Evolutionary conservation across 2,888 invertebrate species (phyloP).

Genomic region (Euplexia lucipara): DNA sequence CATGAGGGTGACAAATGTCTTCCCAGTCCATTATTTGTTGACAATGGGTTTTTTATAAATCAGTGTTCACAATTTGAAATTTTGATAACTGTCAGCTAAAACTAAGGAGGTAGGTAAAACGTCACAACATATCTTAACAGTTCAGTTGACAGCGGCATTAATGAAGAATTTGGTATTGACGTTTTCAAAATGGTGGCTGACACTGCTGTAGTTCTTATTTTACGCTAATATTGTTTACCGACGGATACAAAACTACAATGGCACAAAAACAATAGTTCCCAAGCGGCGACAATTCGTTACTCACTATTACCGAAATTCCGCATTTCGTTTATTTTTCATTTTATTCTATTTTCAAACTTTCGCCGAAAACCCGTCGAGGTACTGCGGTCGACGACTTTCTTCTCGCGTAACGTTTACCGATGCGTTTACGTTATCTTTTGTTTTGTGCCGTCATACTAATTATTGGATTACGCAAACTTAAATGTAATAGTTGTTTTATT

Average conservation of each 20-base stretch:
- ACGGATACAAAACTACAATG: conserved; percentile 35
- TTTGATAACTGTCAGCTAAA: no score
- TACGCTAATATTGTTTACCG: conserved; percentile 51
- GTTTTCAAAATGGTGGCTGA: no score
- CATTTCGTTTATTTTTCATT: conserved; percentile 52
- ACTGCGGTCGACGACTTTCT: conserved; percentile 59
- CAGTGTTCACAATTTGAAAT: no score
- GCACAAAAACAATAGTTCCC: conserved; percentile 50
- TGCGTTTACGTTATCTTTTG: conserved; percentile 69
- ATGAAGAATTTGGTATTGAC: no score
- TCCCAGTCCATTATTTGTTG: no score
- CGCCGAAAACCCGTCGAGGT: conserved; percentile 67
- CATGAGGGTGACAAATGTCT: no score
- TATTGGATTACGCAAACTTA: conserved; percentile 67
- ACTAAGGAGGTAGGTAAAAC: no score
- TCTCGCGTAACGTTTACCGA: conserved; percentile 63
- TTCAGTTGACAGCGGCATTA: no score
- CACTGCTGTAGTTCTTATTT: no score
- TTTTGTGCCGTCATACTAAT: conserved; percentile 69
- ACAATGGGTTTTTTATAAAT: no score
- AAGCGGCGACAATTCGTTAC: conserved; percentile 56
- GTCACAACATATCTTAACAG: no score
- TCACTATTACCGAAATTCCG: conserved; percentile 55
- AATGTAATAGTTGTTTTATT: conserved; percentile 54
- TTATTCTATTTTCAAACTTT: conserved; percentile 65